Evolutionary conservation across 2,113 vertebrate species (phyloP), one percentile per base, ranked within the genome.

Genomic region (Sclerurus mexicanus): DNA sequence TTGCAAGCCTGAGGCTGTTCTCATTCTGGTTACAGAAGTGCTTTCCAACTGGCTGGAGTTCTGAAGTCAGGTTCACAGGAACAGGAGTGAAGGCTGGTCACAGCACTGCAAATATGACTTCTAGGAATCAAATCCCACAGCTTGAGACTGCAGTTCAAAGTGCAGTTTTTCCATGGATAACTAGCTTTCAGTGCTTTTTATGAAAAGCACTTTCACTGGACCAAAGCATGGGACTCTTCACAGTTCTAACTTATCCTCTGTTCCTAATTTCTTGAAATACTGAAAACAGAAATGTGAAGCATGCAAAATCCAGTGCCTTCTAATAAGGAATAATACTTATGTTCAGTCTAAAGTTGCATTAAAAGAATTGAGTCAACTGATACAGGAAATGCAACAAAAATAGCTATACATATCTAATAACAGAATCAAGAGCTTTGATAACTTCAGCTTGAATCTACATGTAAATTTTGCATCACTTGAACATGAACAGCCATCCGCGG

Each of bases 31-130:
- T 87, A 77, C 75, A 90, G 67, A 76, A 93, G 20, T 30, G 37
- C 74, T 93, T 80, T 96, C 88, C 79, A 90, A 24, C 37, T 90
- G 90, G 50, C 72, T 93, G 47, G 60, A 93, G 14, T 69, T 95
- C 74, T 93, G 71, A 94, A 94, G 82, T 67, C 71, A 91, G n/a
- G 78, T 94, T 89, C 81, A 69, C 66, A 89, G 67, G 44, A 96
- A 73, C 2, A 53, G 58, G 66, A 87, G 47, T 0, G 14, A 91
- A 27, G 7, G 25, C 7, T 91, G 87, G 77, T 85, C 91, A 95
- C 81, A 2, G 9, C 91, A n/a, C n/a, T 63, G 56, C 25, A 72
- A 76, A 60, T 28, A 31, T 16, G 53, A 46, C 72, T 95, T 93
- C 85, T 35, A 91, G 67, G 89, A 94, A 82, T 82, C 58, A 91